Evolutionary conservation across 1,140 invertebrate genomes (phyloP).

Genomic region (Drosophila busckii): DNA sequence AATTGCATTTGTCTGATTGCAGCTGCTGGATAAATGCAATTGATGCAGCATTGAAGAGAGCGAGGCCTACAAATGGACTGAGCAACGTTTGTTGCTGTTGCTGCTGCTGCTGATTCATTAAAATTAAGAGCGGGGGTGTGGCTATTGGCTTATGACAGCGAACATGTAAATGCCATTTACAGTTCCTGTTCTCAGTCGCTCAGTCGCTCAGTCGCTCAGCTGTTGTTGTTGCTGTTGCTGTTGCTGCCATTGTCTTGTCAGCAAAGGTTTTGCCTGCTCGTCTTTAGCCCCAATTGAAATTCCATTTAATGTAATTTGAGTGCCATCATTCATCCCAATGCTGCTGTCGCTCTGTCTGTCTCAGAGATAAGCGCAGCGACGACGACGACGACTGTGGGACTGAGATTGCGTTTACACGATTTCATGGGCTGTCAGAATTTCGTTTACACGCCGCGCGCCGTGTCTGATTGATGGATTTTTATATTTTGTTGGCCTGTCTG

Average conservation of each 20-base stretch:
- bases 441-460: conserved; percentile 42
- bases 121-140: conserved; percentile 23
- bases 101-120: conserved; percentile 56
- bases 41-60: conserved; percentile 26
- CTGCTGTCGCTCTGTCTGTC: not conserved
- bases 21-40: conserved; percentile 23
- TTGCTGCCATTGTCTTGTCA: conserved; percentile 57
- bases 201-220: no score
- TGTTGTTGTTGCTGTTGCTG: conserved; percentile 33
- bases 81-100: conserved; percentile 8
- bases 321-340: conserved; percentile 71
- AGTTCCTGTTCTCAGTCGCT: conserved; percentile 56
- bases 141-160: conserved; percentile 61
- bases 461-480: conserved; percentile 62
- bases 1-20: conserved; percentile 73
- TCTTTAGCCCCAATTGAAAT: conserved; percentile 63
- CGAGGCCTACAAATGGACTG: conserved; percentile 22
- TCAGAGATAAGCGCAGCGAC: no score
- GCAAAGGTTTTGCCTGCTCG: conserved; percentile 31
- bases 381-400: conserved; percentile 27
- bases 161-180: conserved; percentile 75
- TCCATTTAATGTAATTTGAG: conserved; percentile 75
- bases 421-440: conserved; percentile 68
- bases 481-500: conserved; percentile 15
- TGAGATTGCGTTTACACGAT: conserved; percentile 65